Base-by-base conservation (phyloP, 2,113 vertebrate genomes). In the Salvelinus alpinus region DNA sequence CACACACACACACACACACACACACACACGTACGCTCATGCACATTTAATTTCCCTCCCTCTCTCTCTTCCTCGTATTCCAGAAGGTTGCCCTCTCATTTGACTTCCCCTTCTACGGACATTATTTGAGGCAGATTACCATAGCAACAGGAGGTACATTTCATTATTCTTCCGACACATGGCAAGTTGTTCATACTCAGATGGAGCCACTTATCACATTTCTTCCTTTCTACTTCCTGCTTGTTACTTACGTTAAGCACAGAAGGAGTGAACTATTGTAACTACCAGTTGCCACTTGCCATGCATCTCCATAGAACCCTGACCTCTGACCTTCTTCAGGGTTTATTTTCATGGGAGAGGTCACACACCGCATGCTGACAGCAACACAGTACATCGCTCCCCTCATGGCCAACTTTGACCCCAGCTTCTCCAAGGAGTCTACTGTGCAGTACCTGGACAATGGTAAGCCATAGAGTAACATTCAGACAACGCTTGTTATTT, bases 371-470 rank as follows among this genome's bases (percentile, higher is more conserved):
- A 96, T 96, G 95, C 89, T 98, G 57, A 98, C 96, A 0, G 91
- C 94, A 16, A 97, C 96, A 0, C 96, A 98, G 84, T 98, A 97
- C 54, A 88, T 97, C 13, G 96, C 96, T 0, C 96, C 96, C 0
- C 92, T 98, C n/a, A 98, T 98, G 96, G 96, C 96, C 57, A 96
- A 97, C 86, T 98, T 98, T 90, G 96, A 97, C 90, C 96, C 96
- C 57, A 94, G 96, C 87, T 94, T 91, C 91, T 95, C 96, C 1
- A 91, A 79, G 65, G 93, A 95, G 7, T 97, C 96, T 78, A 96
- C 94, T 0, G 91, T 97, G 13, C 93, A 90, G 64, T 97, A 96
- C 83, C 86, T 95, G 72, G 96, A 97, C 86, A 97, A 97, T 0
- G 96, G 96, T 97, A 84, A 88, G 90, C 57, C 12, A 1, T 0